phyloP scores from a whole-genome alignment of 2,888 invertebrate species.

The Xestia rhomboidea region DNA sequence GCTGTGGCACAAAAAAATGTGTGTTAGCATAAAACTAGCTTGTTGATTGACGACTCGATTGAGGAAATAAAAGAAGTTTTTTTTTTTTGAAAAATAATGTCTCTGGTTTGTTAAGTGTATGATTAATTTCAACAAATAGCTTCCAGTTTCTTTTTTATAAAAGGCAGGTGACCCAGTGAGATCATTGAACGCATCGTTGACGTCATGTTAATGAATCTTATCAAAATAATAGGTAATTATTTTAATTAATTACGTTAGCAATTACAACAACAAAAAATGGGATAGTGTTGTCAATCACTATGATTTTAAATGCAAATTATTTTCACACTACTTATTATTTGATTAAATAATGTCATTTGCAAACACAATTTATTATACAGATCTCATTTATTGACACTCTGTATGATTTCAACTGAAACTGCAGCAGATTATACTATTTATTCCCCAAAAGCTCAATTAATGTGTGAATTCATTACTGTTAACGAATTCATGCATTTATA shows the following conservation, averaged over 20 bases:
- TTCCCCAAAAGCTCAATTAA: not conserved
- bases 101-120: not conserved
- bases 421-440: not conserved
- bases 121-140: not conserved
- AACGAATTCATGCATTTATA: conserved; percentile 7
- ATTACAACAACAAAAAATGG: not conserved
- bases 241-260: not conserved
- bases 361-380: not conserved
- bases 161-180: not conserved
- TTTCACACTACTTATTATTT: not conserved
- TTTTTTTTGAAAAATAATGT: too few relatives aligned
- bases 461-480: conserved; percentile 9
- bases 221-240: not conserved
- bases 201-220: not conserved
- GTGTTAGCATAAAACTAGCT: too few relatives aligned
- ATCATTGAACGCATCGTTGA: not conserved
- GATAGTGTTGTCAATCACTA: not conserved
- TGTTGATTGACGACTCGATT: too few relatives aligned
- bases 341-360: not conserved
- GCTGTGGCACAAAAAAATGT: too few relatives aligned
- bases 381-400: not conserved
- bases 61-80: too few relatives aligned
- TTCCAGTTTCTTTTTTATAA: not conserved
- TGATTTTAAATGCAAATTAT: conserved; percentile 11
- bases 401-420: not conserved